These are phyloP conservation scores for Chromoteleia sp. DNA, from an alignment of 2,888 invertebrate genomes.

Conservation along the genomic window DNA sequence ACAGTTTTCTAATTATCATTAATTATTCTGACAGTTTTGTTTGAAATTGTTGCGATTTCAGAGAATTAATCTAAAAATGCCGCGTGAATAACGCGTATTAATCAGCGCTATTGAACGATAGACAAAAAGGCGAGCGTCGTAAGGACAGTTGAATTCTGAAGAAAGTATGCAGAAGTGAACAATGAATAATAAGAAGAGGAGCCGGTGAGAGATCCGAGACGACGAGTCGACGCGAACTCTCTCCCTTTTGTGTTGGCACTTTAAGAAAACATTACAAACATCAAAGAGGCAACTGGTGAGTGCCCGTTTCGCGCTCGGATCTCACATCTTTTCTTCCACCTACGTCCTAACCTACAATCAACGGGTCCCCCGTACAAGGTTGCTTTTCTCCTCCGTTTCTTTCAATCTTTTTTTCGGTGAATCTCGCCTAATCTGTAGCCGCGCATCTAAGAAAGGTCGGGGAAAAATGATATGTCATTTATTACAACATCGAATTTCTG, in stretches of 20 bases:
- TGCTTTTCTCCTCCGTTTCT: conserved; percentile 59
- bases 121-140: conserved; percentile 51
- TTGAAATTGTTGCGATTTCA: conserved; percentile 55
- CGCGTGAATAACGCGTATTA: conserved; percentile 58
- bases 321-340: conserved; percentile 70
- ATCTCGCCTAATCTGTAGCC: conserved; percentile 54
- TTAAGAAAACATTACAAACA: conserved; percentile 73
- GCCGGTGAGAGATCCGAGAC: conserved; percentile 42
- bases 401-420: conserved; percentile 43
- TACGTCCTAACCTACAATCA: conserved; percentile 71
- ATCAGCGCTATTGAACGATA: conserved; percentile 62
- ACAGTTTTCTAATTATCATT: conserved; percentile 62
- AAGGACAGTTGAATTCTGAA: conserved; percentile 54
- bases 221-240: conserved; percentile 51
- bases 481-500: conserved; percentile 56
- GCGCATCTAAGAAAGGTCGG: conserved; percentile 40
- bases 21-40: conserved; percentile 63
- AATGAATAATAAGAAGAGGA: conserved; percentile 68
- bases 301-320: conserved; percentile 70
- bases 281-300: conserved; percentile 72
- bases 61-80: conserved; percentile 49
- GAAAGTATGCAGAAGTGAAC: conserved; percentile 64
- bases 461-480: conserved; percentile 63
- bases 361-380: conserved; percentile 54
- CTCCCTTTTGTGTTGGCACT: conserved; percentile 69